Percentiles rank a stretch among this genome's conserved stretches.
Evolutionary conservation across 2,888 invertebrate genomes (phyloP).

Genomic region (Anticlea derivata): DNA sequence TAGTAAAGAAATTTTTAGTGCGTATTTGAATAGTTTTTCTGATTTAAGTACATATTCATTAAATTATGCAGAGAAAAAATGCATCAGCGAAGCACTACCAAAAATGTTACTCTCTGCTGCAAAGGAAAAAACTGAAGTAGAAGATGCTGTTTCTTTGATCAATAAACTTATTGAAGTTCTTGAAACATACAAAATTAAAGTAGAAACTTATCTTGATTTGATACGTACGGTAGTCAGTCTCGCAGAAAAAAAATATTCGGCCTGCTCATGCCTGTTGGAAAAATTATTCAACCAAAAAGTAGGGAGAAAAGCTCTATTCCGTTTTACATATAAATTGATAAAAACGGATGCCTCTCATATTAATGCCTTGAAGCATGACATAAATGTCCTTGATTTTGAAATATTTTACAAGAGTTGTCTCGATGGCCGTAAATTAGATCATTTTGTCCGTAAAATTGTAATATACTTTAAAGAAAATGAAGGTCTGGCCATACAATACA

Average conservation of each 20-base stretch:
- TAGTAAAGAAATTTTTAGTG: constrained; percentile 37
- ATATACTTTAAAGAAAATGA: constrained; percentile 57
- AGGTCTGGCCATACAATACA: constrained; percentile 45
- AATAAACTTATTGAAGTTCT: constrained; percentile 47
- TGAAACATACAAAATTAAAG: constrained; percentile 41
- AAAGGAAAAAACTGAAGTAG: constrained; percentile 28
- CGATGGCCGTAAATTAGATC: constrained; percentile 27
- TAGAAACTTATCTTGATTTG: constrained; percentile 40
- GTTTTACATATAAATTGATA: constrained; percentile 47
- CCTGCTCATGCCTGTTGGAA: constrained; percentile 39
- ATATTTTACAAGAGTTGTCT: constrained; percentile 23
- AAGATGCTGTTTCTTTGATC: constrained; percentile 30
- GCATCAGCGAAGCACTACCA: constrained; percentile 39
- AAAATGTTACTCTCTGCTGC: constrained; percentile 41
- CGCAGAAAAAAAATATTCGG: constrained; percentile 37
- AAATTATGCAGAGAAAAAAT: constrained; percentile 42
- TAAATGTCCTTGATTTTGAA: constrained; percentile 37
- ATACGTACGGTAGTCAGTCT: constrained; percentile 40
- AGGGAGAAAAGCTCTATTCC: constrained; percentile 53
- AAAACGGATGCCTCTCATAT: constrained; percentile 54
- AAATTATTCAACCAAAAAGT: constrained; percentile 47
- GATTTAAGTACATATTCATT: constrained; percentile 53
- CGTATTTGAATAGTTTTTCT: constrained; percentile 52
- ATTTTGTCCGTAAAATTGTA: constrained; percentile 49
- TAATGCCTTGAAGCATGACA: constrained; percentile 60